Base-by-base conservation (phyloP, 2,113 vertebrate genomes). In the Anguilla japonica region DNA sequence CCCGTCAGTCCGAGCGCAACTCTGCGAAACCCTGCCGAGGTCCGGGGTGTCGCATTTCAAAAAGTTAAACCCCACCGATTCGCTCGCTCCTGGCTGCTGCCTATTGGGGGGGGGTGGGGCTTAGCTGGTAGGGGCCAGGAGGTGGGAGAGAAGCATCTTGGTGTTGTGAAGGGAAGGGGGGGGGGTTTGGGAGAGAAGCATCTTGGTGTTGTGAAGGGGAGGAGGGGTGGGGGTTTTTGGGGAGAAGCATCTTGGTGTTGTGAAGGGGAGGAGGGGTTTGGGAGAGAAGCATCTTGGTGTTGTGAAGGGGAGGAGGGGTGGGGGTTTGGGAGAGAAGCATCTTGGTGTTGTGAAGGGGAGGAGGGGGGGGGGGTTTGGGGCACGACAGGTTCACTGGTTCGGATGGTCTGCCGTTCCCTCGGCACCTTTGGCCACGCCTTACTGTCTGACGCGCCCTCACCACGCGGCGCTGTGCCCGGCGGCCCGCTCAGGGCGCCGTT, bases 11-110 rank as follows among this genome's bases (percentile, higher is more conserved):
- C 83, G 16, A 82, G 85, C 81, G 88, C 11, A 26, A 71, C 85
- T 43, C 40, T 14, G 82, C 86, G 43, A 83, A 20, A 29, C 85
- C 81, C 88, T 92, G 92, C 94, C 93, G 94, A 91, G 87, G 80
- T 88, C 91, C 84, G 82, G 29, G 90, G 88, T 91, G 83, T 92
- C 94, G 92, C 89, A 85, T 92, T 91, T 90, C 88, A 91, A 41
- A 41, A 40, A 86, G 84, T 89, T 41, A 84, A n/a, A 81, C 83
- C 16, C 22, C 1, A 41, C 57, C 18, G n/a, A 18, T 22, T 39
- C 79, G 63, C 56, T 88, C 81, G 85, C 50, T 88, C 81, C 56
- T 39, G 41, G 6, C 41, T 60, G 39, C 40, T 80, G 43, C 81
- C n/a, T 60, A 29, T 26, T 6, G 20, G 34, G n/a, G 39, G 82